Base-by-base conservation (phyloP, 2,888 invertebrate species). In the Aphrophora alni region DNA sequence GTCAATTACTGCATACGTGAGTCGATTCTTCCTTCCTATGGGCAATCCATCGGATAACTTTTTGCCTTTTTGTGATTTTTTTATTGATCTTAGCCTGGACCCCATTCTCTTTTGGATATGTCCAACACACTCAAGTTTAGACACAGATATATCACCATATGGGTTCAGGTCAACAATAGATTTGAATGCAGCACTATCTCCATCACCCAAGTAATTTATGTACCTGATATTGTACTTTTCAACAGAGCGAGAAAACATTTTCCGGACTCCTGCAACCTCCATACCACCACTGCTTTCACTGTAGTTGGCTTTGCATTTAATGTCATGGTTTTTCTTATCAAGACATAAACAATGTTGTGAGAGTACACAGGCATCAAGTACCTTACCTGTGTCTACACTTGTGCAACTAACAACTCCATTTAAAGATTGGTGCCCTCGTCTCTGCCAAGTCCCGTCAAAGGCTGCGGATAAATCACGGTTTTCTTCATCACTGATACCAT, bases 1-100 rank as follows among this genome's bases (percentile, higher is more conserved):
- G 38, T 84, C 81, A 21, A 86, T 85, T 21, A 84, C 38, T 75
- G 82, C 77, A 33, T 84, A 83, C 7, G 84, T 84, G 25, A 86
- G 78, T 75, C 84, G 83, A 2, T 81, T 83, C 82, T 81, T 44
- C 2, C 44, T 12, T 14, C 44, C 14, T 14, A 14, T 14, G 10
- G 44, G 2, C 44, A 44, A 17, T 44, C 44, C 81, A 17, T 83
- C 84, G 71, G 80, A 76, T 17, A 83, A 70, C 25, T 79, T 83
- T 74, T 81, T 77, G 69, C 79, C 80, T 27, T 80, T 76, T n/a
- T 77, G 21, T 21, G 51, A 25, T 51, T 0, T 72, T 21, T 27
- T 17, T 5, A 77, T 1, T 17, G 7, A 8, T 69, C 27, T 26
- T 28, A 68, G 33, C 28, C 68, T 24, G 10, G 77, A 38, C 38